These are phyloP conservation scores for Cassiopea xamachana DNA, from an alignment of 30 jellyfish, hydroid and myxozoan genomes.

Conservation along the genomic window DNA sequence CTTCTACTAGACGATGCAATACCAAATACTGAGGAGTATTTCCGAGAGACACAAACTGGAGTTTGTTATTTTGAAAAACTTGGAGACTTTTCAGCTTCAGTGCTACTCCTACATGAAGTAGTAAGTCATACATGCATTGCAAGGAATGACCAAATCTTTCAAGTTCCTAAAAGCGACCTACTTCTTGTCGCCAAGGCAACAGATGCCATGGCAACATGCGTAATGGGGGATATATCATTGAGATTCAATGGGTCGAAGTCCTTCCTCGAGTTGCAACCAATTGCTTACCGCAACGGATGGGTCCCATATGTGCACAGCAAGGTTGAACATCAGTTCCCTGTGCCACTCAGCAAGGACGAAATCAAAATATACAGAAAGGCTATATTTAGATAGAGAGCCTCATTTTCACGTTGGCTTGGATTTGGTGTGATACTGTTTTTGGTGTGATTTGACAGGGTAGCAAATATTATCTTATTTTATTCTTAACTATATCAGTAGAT, in stretches of 20 bases:
- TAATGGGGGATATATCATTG: constrained; percentile 62
- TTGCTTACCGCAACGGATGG: constrained; percentile 44
- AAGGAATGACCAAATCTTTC: constrained; percentile 28
- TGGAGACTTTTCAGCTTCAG: constrained; percentile 66
- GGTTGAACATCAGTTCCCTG: constrained; percentile 69
- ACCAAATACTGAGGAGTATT: not conserved
- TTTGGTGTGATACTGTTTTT: not conserved
- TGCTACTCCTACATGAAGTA: constrained; percentile 29
- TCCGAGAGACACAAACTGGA: constrained; percentile 59
- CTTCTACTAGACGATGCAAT: not conserved
- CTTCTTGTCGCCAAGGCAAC: constrained; percentile 54
- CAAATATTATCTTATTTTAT: no score
- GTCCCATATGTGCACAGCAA: constrained; percentile 53
- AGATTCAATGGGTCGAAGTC: constrained; percentile 24
- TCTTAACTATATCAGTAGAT: no score
- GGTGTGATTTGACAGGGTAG: not conserved
- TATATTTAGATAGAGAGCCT: constrained; percentile 20
- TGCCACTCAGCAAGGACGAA: constrained; percentile 65
- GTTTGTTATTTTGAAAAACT: constrained; percentile 32
- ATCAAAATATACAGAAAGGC: constrained; percentile 62
- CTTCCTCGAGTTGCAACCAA: constrained; percentile 45
- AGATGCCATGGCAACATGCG: constrained; percentile 71
- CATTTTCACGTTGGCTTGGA: not conserved
- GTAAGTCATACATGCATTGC: not conserved
- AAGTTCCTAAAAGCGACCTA: constrained; percentile 28